These are phyloP conservation scores for Drosophila novamexicana DNA, from an alignment of 1,140 invertebrate genomes.

Conservation along the genomic window DNA sequence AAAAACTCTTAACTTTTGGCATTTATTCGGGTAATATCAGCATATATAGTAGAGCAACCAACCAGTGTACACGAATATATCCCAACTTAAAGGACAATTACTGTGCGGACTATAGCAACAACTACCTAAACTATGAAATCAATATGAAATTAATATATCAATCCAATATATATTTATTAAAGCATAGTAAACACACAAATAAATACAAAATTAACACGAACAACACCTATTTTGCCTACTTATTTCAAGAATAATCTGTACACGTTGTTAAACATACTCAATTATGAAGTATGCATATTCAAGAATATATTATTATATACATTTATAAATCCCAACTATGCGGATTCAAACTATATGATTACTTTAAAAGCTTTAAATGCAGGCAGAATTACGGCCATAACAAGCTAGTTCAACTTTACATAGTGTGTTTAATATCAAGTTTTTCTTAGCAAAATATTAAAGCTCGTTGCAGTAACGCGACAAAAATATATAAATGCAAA, in stretches of 20 bases:
- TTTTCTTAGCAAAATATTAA: conserved; percentile 71
- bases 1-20: conserved; percentile 38
- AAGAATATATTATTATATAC: conserved; percentile 31
- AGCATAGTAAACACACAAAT: conserved; percentile 59
- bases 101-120: conserved; percentile 61
- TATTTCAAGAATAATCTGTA: conserved; percentile 60
- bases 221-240: conserved; percentile 62
- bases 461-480: conserved; percentile 64
- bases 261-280: conserved; percentile 51
- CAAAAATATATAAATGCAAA: conserved; percentile 47
- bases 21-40: conserved; percentile 68
- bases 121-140: conserved; percentile 52
- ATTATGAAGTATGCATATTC: conserved; percentile 22
- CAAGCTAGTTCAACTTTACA: conserved; percentile 66
- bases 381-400: conserved; percentile 44
- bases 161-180: conserved; percentile 29
- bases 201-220: conserved; percentile 46
- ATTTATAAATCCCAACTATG: conserved; percentile 53
- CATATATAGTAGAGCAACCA: conserved; percentile 33
- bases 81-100: conserved; percentile 74
- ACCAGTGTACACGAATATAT: conserved; percentile 72
- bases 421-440: conserved; percentile 69
- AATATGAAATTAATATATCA: conserved; percentile 48
- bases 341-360: conserved; percentile 59
- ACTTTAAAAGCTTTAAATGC: conserved; percentile 78